phyloP scores from a whole-genome alignment of 2,113 vertebrate species.

The Narcine bancroftii region DNA sequence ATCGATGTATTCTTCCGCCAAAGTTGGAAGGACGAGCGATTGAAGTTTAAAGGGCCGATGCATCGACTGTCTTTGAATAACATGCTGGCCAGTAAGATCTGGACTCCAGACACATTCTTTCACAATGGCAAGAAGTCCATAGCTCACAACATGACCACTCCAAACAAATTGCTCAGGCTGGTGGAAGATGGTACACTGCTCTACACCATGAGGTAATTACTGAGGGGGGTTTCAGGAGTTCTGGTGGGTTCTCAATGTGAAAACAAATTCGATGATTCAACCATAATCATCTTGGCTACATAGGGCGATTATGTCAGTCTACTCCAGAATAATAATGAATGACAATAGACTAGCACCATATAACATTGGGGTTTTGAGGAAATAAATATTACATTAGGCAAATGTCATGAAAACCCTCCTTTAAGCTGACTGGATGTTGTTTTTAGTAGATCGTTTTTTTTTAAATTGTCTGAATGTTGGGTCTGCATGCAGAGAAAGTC shows the following conservation, averaged over 20 bases:
- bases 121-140: conserved; percentile 96
- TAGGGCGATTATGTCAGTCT: not conserved
- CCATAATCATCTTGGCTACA: not conserved
- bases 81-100: conserved; percentile 91
- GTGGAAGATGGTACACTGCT: conserved; percentile 88
- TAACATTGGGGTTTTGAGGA: not conserved
- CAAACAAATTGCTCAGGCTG: conserved; percentile 89
- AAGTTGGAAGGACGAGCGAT: conserved; percentile 92
- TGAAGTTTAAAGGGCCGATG: conserved; percentile 91
- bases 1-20: conserved; percentile 98
- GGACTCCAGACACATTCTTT: conserved; percentile 96
- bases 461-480: not conserved
- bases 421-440: not conserved
- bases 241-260: not conserved
- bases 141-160: conserved; percentile 95
- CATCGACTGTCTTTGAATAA: conserved; percentile 86
- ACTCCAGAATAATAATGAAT: not conserved
- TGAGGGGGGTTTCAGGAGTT: not conserved
- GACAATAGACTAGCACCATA: not conserved
- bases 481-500: not conserved
- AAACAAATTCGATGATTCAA: not conserved
- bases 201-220: conserved; percentile 88
- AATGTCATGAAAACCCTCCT: not conserved
- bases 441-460: not conserved
- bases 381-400: not conserved